Evolutionary conservation across 2,797 vertebrate genomes (phyloP), one percentile per base, ranked within the genome.

Genomic region (Bryconaethiops microstoma): DNA sequence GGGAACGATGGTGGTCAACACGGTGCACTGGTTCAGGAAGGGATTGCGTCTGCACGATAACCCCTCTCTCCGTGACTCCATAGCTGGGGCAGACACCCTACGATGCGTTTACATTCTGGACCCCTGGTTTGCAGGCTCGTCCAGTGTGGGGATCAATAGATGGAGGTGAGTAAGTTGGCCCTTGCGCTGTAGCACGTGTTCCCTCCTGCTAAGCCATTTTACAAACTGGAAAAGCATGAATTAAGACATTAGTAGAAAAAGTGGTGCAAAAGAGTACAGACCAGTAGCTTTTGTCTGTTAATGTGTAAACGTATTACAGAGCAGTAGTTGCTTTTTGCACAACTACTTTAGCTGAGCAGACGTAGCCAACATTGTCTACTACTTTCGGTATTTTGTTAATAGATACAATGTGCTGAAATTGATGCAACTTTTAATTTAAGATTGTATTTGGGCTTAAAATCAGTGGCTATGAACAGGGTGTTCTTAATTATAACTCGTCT

Each of bases 71-170:
- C 89, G 88, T 84, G 95, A 95, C 50, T 94, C 94, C 80, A 92
- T 95, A 76, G 88, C 87, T 72, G 93, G 93, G 50, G 94, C 95
- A 5, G 95, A 95, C 86, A 93, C 92, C 0, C 86, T 96, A 77
- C 94, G 95, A 77, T 96, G 95, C 86, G 94, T 96, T 83, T 96
- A 96, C 86, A 96, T 96, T 79, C 89, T 96, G 50, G 96, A 96
- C 81, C 96, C 96, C 17, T 96, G 96, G 95, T 96, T 96, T 87
- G 96, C 96, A 1, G 95, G 95, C 25, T 96, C 96, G 10, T 96
- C 96, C 87, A 96, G 95, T 78, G 95, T 96, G 86, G 95, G 95
- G 71, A 96, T 96, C 91, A 96, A 94, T 94, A 92, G 95, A 90
- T 96, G 95, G 95, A 93, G 95, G 95, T 96, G 90, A 95, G 93